Conservation (phyloP, 2,888 invertebrate species). For the Meteorus cinctellus region DNA sequence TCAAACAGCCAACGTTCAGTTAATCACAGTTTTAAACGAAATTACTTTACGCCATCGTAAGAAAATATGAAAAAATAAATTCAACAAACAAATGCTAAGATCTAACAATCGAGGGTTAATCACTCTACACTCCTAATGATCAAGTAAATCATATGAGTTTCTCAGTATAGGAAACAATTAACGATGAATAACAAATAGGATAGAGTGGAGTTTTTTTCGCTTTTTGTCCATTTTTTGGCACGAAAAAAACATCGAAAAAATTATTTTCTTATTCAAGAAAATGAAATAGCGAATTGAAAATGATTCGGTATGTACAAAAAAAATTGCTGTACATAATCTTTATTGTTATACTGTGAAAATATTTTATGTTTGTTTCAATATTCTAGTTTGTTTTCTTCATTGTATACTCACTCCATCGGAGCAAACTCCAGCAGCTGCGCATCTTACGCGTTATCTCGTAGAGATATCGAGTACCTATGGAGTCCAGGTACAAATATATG, state of each 20-base stretch:
- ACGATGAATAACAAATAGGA: conserved; percentile 7
- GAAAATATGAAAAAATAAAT: conserved; percentile 19
- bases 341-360: conserved; percentile 31
- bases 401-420: conserved; percentile 69
- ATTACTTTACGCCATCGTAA: conserved; percentile 39
- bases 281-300: neutral
- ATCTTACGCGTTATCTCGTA: conserved; percentile 67
- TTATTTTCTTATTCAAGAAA: neutral
- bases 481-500: conserved; percentile 67
- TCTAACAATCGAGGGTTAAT: conserved; percentile 62
- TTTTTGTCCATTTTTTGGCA: neutral
- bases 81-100: conserved; percentile 55
- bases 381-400: conserved; percentile 41
- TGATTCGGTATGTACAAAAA: conserved; percentile 45
- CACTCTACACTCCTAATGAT: conserved; percentile 26
- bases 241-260: neutral
- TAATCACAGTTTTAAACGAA: conserved; percentile 28
- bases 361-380: conserved; percentile 39
- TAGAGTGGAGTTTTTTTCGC: neutral
- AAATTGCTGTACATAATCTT: conserved; percentile 59
- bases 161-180: conserved; percentile 48
- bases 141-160: conserved; percentile 32
- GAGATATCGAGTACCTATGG: conserved; percentile 69
- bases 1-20: conserved; percentile 49
- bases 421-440: conserved; percentile 64